A percentile compares a stretch with the other conserved stretches of the same genome.
These are phyloP conservation scores for Mus minutoides DNA, from an alignment of 2,797 vertebrate genomes.

Conservation along the genomic window DNA sequence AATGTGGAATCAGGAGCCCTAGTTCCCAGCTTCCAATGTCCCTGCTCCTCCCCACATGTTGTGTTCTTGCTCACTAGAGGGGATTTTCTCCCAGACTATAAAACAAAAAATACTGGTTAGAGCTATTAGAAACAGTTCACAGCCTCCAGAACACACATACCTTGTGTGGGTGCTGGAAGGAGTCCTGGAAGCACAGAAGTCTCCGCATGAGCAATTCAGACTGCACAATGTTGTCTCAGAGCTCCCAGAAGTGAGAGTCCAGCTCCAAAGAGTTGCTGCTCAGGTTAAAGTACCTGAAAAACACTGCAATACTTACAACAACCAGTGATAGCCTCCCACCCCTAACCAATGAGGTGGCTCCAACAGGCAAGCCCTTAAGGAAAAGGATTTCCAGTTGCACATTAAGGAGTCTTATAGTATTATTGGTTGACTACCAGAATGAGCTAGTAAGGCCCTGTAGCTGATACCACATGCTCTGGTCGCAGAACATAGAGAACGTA, in stretches of 20 bases:
- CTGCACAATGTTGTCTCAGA: conserved; percentile 94
- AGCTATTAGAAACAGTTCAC: background rate
- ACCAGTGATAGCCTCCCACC: background rate
- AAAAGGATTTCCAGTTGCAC: background rate
- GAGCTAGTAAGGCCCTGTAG: background rate
- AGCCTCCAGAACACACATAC: background rate
- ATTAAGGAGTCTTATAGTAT: background rate
- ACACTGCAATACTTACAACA: background rate
- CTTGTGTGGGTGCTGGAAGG: conserved; percentile 94
- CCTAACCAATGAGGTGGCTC: background rate
- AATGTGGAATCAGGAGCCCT: background rate
- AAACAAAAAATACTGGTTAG: background rate
- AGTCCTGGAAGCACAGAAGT: conserved; percentile 92
- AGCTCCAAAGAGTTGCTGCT: conserved; percentile 90
- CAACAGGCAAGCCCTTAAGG: background rate
- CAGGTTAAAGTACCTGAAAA: conserved; percentile 90
- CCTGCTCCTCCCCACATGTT: background rate
- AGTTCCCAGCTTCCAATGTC: background rate
- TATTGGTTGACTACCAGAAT: background rate
- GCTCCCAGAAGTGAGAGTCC: conserved; percentile 92
- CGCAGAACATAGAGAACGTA: background rate
- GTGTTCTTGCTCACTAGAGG: background rate
- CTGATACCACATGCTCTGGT: background rate
- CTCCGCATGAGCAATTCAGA: conserved; percentile 93
- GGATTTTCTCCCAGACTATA: background rate